Percentiles rank a stretch among this genome's conserved stretches.
These are phyloP conservation scores for Lutraria rhynchaena DNA, from an alignment of 1,140 invertebrate species.

Conservation along the genomic window DNA sequence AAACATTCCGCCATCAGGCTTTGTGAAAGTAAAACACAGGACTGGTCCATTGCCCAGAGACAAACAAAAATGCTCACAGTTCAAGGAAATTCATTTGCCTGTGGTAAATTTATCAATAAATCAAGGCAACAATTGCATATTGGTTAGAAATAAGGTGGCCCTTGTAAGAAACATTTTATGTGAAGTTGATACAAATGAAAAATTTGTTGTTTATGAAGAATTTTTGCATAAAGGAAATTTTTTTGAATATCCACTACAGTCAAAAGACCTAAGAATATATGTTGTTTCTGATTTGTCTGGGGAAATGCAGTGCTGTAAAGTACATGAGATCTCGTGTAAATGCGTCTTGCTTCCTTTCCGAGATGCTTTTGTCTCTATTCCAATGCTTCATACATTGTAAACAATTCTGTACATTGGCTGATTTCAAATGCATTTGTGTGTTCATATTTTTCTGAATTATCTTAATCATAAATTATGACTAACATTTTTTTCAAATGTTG, in stretches of 20 bases:
- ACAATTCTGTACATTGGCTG: too few species aligned
- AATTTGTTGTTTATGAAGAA: conserved; percentile 13
- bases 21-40: conserved; percentile 36
- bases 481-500: too few species aligned
- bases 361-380: conserved; percentile 21
- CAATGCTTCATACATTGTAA: conserved; percentile 35
- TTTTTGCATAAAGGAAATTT: conserved; percentile 10
- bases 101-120: neutral
- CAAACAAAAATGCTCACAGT: conserved; percentile 16
- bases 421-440: too few species aligned
- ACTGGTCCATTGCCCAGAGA: conserved; percentile 43
- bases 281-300: neutral
- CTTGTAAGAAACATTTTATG: conserved; percentile 48
- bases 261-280: conserved; percentile 22
- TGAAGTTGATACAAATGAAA: conserved; percentile 6
- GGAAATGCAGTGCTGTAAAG: neutral
- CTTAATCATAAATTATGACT: too few species aligned
- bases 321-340: conserved; percentile 13
- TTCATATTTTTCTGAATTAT: too few species aligned
- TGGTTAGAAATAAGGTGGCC: conserved; percentile 26
- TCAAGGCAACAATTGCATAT: conserved; percentile 42
- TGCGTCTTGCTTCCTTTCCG: conserved; percentile 21
- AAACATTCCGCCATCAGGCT: neutral
- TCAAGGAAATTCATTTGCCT: conserved; percentile 17
- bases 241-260: conserved; percentile 27